phyloP scores from a whole-genome alignment of 1,140 invertebrate genomes.

The Drosophila athabasca region DNA sequence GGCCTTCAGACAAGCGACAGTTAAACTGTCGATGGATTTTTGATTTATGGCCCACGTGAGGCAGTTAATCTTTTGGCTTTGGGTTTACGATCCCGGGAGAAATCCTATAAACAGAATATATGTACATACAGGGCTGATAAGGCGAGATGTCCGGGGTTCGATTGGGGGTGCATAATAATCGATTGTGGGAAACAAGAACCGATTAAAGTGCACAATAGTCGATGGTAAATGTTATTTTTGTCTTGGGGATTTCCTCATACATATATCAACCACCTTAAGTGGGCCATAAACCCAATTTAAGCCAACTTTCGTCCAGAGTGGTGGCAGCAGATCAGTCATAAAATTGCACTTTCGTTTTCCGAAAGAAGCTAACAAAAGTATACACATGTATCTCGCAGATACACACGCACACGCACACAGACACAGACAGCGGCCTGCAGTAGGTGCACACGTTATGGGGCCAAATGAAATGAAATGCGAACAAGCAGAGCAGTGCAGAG shows the following conservation, averaged over 20 bases:
- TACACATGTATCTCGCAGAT: slow-evolving; percentile 31
- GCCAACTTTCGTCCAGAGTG: background rate
- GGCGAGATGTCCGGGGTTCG: too few species aligned
- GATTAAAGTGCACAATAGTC: too few species aligned
- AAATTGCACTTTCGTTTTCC: slow-evolving; percentile 69
- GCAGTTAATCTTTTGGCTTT: slow-evolving; percentile 28
- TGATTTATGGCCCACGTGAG: slow-evolving; percentile 41
- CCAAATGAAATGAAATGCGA: slow-evolving; percentile 69
- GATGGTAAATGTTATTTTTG: too few species aligned
- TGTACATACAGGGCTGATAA: background rate
- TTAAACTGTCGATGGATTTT: slow-evolving; percentile 3
- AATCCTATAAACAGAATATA: slow-evolving; percentile 2
- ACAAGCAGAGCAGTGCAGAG: slow-evolving; percentile 17
- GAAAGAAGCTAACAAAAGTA: slow-evolving; percentile 9
- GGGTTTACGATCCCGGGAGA: slow-evolving; percentile 28
- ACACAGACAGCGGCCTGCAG: background rate
- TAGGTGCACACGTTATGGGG: slow-evolving; percentile 53
- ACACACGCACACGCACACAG: too few species aligned
- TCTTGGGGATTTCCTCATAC: too few species aligned
- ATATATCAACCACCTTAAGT: too few species aligned
- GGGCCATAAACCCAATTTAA: too few species aligned
- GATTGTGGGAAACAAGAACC: too few species aligned
- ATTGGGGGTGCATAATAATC: too few species aligned
- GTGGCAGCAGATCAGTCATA: slow-evolving; percentile 2
- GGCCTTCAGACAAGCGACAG: background rate